Evolutionary conservation across 2,797 vertebrate genomes (phyloP).

Genomic region (Pseudochirops corinnae): DNA sequence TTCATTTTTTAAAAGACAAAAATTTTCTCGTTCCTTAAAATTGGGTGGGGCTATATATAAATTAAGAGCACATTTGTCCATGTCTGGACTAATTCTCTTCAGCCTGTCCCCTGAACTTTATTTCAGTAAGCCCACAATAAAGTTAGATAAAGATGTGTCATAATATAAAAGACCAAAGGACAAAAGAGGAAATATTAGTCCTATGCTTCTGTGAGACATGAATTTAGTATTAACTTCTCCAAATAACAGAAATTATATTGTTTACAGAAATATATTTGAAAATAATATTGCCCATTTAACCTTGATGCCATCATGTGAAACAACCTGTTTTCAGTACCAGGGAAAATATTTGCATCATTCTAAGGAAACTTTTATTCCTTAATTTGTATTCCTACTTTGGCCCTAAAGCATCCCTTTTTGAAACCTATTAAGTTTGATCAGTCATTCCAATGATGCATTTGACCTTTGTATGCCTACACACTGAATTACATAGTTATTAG

Average conservation of each 20-base stretch:
- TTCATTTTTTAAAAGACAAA: too few relatives aligned
- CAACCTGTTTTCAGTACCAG: neutral
- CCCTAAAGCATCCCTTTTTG: accelerated
- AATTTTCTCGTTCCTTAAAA: neutral
- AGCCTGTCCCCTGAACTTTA: neutral
- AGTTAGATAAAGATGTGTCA: neutral
- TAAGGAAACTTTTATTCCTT: neutral
- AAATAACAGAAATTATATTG: neutral
- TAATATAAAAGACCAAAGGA: neutral
- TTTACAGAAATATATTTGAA: neutral
- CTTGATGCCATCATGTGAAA: neutral
- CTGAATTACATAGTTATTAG: neutral
- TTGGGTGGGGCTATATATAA: neutral
- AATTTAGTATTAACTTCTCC: neutral
- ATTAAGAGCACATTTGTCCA: neutral
- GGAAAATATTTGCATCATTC: neutral
- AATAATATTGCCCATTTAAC: neutral
- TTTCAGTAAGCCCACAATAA: neutral
- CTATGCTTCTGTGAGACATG: neutral
- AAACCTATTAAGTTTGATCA: neutral
- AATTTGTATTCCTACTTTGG: neutral
- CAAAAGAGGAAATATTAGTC: neutral
- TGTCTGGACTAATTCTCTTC: neutral
- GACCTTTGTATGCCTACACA: neutral
- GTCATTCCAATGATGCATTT: neutral